Percentiles rank a stretch among this genome's conserved stretches.
phyloP scores from a whole-genome alignment of 2,113 vertebrate genomes.

The Eonycteris spelaea region DNA sequence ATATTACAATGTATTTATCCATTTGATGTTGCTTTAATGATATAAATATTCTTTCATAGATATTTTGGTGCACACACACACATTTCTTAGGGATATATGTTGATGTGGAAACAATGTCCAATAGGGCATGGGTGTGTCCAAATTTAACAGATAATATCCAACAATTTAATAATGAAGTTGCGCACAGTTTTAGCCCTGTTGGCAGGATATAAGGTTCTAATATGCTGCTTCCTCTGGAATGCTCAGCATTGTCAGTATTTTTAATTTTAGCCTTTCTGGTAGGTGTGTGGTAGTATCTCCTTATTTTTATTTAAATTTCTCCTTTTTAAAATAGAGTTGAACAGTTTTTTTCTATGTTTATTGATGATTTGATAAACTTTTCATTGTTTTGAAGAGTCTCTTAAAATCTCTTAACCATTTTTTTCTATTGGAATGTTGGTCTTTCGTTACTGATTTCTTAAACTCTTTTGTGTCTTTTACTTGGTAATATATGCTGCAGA shows the following conservation, averaged over 20 bases:
- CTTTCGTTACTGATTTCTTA: background rate
- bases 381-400: background rate
- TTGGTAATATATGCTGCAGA: background rate
- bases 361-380: background rate
- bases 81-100: background rate
- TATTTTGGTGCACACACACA: background rate
- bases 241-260: background rate
- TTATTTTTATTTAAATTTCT: background rate
- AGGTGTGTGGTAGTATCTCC: background rate
- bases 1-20: background rate
- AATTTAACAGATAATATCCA: background rate
- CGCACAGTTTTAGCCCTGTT: background rate
- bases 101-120: background rate
- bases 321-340: background rate
- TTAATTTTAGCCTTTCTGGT: background rate
- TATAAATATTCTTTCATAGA: background rate
- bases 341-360: background rate
- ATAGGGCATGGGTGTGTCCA: background rate
- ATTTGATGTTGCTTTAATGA: background rate
- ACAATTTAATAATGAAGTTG: background rate
- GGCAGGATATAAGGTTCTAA: background rate
- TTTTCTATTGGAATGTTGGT: background rate
- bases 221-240: background rate
- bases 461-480: background rate
- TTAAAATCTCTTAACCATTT: background rate